Conservation (phyloP, 2,888 invertebrate species). For the Papilio elwesi region DNA sequence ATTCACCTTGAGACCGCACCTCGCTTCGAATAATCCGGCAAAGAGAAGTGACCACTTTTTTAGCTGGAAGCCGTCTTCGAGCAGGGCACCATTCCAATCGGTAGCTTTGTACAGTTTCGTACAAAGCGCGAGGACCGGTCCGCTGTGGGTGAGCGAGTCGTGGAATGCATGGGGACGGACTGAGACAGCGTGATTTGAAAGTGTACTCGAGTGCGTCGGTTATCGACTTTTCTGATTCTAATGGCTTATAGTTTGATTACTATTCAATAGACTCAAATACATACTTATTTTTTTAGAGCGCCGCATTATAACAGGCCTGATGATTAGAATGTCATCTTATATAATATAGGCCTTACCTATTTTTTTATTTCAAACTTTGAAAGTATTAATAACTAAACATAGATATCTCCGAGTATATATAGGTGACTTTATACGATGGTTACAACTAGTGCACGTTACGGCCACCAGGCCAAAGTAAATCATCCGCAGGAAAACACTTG, state of each 20-base stretch:
- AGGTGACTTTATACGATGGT: too few species aligned
- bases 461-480: too few species aligned
- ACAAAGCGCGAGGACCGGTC: conserved; percentile 81
- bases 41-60: conserved; percentile 54
- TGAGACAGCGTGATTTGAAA: conserved; percentile 76
- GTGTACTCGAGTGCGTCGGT: conserved; percentile 67
- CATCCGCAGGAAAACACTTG: too few species aligned
- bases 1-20: conserved; percentile 81
- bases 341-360: not conserved
- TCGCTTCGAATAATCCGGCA: conserved; percentile 69
- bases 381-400: not conserved
- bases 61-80: conserved; percentile 54
- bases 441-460: too few species aligned
- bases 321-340: not conserved
- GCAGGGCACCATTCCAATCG: conserved; percentile 60
- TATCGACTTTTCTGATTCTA: conserved; percentile 61
- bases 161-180: conserved; percentile 79
- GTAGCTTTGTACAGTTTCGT: conserved; percentile 70
- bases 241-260: conserved; percentile 48
- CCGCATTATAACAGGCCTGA: not conserved
- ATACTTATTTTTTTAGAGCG: conserved; percentile 12
- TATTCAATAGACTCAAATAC: conserved; percentile 45
- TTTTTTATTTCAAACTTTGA: not conserved
- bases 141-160: conserved; percentile 82
- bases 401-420: too few species aligned